Conservation (phyloP, 1,140 invertebrate species). For the Hypsibius dujardini region DNA sequence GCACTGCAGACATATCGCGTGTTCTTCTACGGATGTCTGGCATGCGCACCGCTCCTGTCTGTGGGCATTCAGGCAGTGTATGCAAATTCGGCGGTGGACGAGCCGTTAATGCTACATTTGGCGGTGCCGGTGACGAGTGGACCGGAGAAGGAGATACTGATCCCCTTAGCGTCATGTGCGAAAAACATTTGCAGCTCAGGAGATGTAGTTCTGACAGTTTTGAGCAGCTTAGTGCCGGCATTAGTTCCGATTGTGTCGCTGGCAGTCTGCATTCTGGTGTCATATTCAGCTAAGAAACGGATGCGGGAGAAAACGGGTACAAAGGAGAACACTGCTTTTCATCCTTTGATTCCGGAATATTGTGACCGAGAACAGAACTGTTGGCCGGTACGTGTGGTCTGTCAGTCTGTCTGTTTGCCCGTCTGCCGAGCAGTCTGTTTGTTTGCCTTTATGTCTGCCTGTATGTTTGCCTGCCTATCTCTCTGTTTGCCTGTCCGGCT, state of each 20-base stretch:
- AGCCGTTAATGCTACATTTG: not conserved
- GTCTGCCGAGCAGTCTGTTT: too few relatives aligned
- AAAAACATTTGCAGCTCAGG: not conserved
- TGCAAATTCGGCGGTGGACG: not conserved
- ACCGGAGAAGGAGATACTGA: not conserved
- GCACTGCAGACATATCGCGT: not conserved
- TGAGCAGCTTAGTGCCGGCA: not conserved
- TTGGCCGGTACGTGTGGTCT: slow-evolving; percentile 17
- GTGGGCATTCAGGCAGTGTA: not conserved
- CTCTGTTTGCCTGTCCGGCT: too few relatives aligned
- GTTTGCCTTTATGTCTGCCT: too few relatives aligned
- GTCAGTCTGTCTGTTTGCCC: too few relatives aligned
- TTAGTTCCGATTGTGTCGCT: not conserved
- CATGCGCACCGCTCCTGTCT: not conserved
- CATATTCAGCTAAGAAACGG: not conserved
- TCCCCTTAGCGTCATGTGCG: not conserved
- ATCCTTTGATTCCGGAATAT: not conserved
- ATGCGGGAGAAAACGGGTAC: not conserved
- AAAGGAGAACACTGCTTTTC: not conserved
- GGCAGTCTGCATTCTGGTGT: not conserved
- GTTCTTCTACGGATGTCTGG: not conserved
- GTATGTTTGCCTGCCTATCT: too few relatives aligned
- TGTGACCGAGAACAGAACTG: not conserved
- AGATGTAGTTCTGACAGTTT: slow-evolving; percentile 8
- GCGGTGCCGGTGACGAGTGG: not conserved